Percentiles rank a stretch among this genome's conserved stretches.
Conservation (phyloP, 2,797 vertebrate genomes). For the Bovichtus diacanthus region DNA sequence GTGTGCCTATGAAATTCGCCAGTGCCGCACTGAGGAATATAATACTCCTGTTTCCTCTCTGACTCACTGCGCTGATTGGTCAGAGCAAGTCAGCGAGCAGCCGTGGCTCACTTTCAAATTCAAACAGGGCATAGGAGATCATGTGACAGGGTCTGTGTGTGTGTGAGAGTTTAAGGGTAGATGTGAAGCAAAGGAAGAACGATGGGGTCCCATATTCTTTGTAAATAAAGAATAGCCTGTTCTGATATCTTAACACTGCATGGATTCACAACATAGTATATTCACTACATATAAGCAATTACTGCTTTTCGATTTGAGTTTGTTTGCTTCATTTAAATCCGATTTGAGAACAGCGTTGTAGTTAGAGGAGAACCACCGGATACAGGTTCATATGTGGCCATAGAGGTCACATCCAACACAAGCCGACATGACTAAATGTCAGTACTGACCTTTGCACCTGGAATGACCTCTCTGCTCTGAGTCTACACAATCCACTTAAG, state of each 20-base stretch:
- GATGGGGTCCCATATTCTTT: background rate
- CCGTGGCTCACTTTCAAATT: constrained; percentile 55
- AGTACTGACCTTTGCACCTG: constrained; percentile 32
- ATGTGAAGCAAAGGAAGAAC: constrained; percentile 10
- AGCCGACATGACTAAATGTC: constrained; percentile 1
- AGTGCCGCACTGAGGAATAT: constrained; percentile 44
- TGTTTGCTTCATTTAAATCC: background rate
- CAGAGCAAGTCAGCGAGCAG: constrained; percentile 57
- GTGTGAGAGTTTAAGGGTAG: constrained; percentile 20
- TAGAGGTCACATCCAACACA: constrained; percentile 25
- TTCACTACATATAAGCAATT: background rate
- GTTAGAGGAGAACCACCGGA: constrained; percentile 10
- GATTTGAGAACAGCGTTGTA: background rate
- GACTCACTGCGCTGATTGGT: constrained; percentile 64
- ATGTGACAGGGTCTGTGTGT: constrained; percentile 55
- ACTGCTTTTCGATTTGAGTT: background rate
- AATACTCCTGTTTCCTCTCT: constrained; percentile 57
- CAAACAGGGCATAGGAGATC: constrained; percentile 53
- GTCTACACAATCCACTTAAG: constrained; percentile 17
- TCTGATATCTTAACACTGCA: background rate
- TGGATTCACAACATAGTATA: background rate
- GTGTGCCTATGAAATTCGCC: constrained; percentile 54
- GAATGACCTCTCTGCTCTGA: constrained; percentile 5
- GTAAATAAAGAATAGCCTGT: background rate
- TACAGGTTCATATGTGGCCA: constrained; percentile 3